phyloP scores from a whole-genome alignment of 30 jellyfish, hydroid and myxozoan species.

The Cassiopea andromeda region DNA sequence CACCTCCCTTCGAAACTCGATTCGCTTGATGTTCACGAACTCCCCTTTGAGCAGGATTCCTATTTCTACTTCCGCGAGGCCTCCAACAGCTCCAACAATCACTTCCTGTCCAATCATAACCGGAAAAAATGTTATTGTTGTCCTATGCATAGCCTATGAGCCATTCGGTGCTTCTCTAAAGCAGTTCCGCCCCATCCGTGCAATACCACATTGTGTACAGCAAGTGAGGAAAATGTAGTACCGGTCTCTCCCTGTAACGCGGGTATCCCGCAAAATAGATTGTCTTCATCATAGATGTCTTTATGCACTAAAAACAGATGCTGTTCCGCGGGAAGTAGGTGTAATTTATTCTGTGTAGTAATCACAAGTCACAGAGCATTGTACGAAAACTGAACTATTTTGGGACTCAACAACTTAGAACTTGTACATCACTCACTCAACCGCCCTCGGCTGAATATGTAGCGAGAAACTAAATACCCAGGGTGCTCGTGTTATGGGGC shows the following conservation, averaged over 20 bases:
- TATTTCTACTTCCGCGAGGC: slow-evolving; percentile 4
- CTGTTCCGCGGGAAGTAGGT: slow-evolving; percentile 17
- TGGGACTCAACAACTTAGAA: too few species aligned
- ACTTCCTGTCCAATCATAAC: slow-evolving; percentile 68
- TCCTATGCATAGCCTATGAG: slow-evolving; percentile 29
- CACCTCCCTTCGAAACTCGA: background rate
- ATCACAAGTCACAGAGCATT: too few species aligned
- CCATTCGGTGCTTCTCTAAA: background rate
- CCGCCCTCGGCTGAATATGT: too few species aligned
- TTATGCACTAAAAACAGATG: background rate
- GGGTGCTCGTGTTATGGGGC: too few species aligned
- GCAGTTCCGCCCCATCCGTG: slow-evolving; percentile 35
- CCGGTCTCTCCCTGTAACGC: slow-evolving; percentile 69
- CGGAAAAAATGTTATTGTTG: slow-evolving; percentile 11
- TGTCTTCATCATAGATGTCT: background rate
- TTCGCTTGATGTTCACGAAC: background rate
- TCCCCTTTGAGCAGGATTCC: background rate
- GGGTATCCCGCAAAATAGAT: slow-evolving; percentile 29
- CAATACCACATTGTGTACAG: slow-evolving; percentile 18
- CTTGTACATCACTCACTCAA: too few species aligned
- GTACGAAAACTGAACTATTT: too few species aligned
- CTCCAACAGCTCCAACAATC: slow-evolving; percentile 24
- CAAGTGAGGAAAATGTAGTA: slow-evolving; percentile 1
- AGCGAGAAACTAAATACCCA: too few species aligned
- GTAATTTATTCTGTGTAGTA: background rate